phyloP scores from a whole-genome alignment of 1,140 invertebrate species.

The Mercenaria mercenaria region DNA sequence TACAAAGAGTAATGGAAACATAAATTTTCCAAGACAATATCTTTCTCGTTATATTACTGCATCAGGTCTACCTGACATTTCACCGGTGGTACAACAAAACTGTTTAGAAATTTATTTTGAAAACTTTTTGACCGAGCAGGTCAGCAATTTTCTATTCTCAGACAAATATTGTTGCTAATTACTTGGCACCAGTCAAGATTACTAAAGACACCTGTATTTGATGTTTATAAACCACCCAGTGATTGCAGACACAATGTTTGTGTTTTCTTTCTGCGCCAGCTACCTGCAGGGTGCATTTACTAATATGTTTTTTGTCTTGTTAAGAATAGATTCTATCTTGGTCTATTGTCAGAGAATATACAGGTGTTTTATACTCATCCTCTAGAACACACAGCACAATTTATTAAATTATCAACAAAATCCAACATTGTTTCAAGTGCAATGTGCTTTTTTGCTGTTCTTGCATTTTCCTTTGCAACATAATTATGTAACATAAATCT shows the following conservation, averaged over 20 bases:
- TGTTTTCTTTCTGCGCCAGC: background rate
- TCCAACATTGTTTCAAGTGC: too few species aligned
- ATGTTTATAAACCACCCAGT: conserved; percentile 16
- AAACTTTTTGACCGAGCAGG: background rate
- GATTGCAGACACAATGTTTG: conserved; percentile 9
- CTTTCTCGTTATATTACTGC: too few species aligned
- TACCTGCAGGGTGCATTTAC: background rate
- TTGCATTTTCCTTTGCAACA: too few species aligned
- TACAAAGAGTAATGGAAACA: too few species aligned
- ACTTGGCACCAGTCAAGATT: background rate
- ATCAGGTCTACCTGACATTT: too few species aligned
- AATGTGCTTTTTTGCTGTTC: too few species aligned
- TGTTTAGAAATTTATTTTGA: background rate
- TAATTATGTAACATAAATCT: too few species aligned
- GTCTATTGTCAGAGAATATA: background rate
- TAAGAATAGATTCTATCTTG: conserved; percentile 2
- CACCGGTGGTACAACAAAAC: too few species aligned
- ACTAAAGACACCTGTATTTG: background rate
- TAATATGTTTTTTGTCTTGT: background rate
- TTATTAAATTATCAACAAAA: too few species aligned
- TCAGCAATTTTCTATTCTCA: conserved; percentile 12
- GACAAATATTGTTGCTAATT: conserved; percentile 29
- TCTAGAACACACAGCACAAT: too few species aligned
- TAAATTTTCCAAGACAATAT: too few species aligned
- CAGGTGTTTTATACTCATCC: background rate